Conservation (phyloP, 2,888 invertebrate genomes). For the Brachypalpus laphriformis region DNA sequence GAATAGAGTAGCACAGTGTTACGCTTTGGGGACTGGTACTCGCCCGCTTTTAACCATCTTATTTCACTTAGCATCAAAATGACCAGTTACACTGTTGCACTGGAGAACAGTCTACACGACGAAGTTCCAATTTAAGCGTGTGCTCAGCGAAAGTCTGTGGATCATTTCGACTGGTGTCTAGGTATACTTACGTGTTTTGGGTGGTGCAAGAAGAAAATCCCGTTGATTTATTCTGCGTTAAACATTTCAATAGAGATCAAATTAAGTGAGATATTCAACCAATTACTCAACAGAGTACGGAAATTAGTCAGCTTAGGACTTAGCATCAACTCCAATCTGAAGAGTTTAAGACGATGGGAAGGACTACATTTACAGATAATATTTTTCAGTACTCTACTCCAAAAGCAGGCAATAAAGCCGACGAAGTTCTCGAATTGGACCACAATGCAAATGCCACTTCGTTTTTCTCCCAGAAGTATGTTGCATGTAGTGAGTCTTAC, state of each 20-base stretch:
- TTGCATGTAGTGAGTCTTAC: background rate
- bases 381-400: background rate
- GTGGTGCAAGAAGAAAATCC: too few species aligned
- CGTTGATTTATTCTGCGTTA: too few species aligned
- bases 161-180: too few species aligned
- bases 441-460: background rate
- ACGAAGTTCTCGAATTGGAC: background rate
- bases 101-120: background rate
- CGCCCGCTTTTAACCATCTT: too few species aligned
- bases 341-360: background rate
- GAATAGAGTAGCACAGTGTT: too few species aligned
- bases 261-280: too few species aligned
- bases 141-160: background rate
- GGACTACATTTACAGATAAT: background rate
- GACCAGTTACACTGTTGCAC: too few species aligned
- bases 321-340: background rate
- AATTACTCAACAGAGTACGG: background rate
- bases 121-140: background rate
- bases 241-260: too few species aligned
- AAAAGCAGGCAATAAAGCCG: background rate
- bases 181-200: too few species aligned
- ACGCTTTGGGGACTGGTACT: too few species aligned
- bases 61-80: too few species aligned
- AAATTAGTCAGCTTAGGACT: background rate
- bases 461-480: background rate